Percentiles rank a stretch among this genome's conserved stretches.
Conservation (phyloP, 2,113 vertebrate genomes). For the Butastur rufipennis region DNA sequence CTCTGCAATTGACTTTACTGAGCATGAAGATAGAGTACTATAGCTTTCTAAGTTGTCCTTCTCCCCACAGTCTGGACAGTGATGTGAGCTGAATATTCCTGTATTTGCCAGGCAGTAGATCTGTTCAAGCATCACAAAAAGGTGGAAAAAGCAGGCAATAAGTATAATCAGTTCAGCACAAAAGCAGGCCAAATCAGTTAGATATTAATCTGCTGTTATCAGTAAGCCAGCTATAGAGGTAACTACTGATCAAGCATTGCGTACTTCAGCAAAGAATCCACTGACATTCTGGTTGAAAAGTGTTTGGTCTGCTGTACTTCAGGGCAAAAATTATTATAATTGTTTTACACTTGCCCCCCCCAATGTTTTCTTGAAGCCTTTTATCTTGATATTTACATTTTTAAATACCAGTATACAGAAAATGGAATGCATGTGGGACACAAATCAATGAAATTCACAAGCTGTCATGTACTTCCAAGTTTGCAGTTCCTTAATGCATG, state of each 20-base stretch:
- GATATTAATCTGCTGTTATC: background rate
- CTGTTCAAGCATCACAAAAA: background rate
- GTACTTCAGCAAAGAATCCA: background rate
- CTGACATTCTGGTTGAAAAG: background rate
- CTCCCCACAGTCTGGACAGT: background rate
- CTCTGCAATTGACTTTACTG: background rate
- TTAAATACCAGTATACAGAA: background rate
- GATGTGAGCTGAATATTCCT: background rate
- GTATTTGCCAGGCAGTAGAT: background rate
- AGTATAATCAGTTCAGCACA: background rate
- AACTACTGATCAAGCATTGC: background rate
- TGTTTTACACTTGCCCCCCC: background rate
- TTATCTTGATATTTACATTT: conserved; percentile 2
- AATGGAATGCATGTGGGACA: background rate
- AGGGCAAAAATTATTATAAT: background rate
- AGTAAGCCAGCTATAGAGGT: background rate
- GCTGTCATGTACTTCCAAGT: background rate
- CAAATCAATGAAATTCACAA: background rate
- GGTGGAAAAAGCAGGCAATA: background rate
- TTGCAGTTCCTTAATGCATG: background rate
- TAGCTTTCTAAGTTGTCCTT: background rate
- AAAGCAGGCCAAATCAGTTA: background rate
- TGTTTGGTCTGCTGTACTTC: background rate
- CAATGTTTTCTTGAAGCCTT: conserved; percentile 17
- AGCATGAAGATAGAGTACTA: background rate